phyloP scores from a whole-genome alignment of 1,140 invertebrate species.

The Colletes gigas region DNA sequence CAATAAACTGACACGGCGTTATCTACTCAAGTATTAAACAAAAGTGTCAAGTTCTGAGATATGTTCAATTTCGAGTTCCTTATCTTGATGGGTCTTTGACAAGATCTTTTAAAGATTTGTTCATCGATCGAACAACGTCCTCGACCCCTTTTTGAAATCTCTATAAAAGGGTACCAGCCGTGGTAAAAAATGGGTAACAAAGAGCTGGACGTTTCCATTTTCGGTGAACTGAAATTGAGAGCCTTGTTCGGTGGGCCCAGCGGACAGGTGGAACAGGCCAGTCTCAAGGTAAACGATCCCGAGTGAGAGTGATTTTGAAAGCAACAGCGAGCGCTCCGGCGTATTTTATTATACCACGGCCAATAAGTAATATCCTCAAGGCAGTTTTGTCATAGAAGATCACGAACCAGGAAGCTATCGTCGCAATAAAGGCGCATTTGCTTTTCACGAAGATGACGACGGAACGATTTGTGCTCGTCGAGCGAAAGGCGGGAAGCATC shows the following conservation, averaged over 20 bases:
- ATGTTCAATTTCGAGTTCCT: too few species aligned
- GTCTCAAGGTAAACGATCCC: slow-evolving; percentile 47
- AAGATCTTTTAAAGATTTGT: too few species aligned
- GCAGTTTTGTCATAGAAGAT: slow-evolving; percentile 19
- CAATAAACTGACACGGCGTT: too few species aligned
- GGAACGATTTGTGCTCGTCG: too few species aligned
- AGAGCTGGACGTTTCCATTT: slow-evolving; percentile 28
- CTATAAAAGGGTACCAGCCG: background rate
- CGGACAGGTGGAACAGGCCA: slow-evolving; percentile 38
- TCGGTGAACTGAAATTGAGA: slow-evolving; percentile 35
- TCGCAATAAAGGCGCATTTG: too few species aligned
- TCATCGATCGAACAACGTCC: background rate
- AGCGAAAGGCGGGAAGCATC: too few species aligned
- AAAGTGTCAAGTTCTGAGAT: too few species aligned
- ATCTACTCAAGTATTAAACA: too few species aligned
- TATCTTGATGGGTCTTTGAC: too few species aligned
- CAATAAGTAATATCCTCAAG: slow-evolving; percentile 36
- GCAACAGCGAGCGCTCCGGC: slow-evolving; percentile 44
- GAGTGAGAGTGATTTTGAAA: slow-evolving; percentile 69
- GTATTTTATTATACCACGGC: slow-evolving; percentile 28
- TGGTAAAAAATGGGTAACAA: slow-evolving; percentile 29
- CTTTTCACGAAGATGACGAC: background rate
- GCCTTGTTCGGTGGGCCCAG: background rate
- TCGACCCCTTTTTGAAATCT: slow-evolving; percentile 5
- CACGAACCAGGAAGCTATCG: slow-evolving; percentile 27